Evolutionary conservation across 2,113 vertebrate species (phyloP).

Genomic region (Sturnus vulgaris): DNA sequence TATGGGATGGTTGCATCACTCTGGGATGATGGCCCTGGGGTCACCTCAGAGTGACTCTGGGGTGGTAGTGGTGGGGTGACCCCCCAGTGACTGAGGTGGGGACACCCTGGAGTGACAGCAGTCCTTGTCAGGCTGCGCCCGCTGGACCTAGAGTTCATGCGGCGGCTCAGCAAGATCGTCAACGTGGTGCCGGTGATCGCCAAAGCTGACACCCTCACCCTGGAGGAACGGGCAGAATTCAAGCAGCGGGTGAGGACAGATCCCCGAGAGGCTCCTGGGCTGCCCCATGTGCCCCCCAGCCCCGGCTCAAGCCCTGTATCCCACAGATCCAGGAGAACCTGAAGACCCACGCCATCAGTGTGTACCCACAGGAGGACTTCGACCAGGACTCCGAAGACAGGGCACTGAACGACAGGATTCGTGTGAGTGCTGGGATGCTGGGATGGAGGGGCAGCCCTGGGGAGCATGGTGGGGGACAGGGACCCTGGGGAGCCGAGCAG

Average conservation of each 20-base stretch:
- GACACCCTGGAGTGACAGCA: background rate
- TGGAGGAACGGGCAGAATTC: constrained; percentile 86
- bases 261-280: rapidly evolving
- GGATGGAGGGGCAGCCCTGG: rapidly evolving
- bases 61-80: background rate
- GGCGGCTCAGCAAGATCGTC: constrained; percentile 82
- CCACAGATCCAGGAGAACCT: constrained; percentile 88
- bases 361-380: constrained; percentile 88
- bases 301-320: background rate
- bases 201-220: constrained; percentile 86
- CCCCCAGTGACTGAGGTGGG: background rate
- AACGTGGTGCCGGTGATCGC: constrained; percentile 88
- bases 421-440: constrained; percentile 67
- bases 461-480: background rate
- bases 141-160: constrained; percentile 89
- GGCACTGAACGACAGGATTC: constrained; percentile 84
- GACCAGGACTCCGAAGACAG: constrained; percentile 87
- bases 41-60: background rate
- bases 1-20: background rate
- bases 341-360: constrained; percentile 79
- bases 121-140: constrained; percentile 79
- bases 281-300: rapidly evolving
- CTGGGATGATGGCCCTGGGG: background rate
- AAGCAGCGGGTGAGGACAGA: constrained; percentile 79
- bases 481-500: background rate